Percentiles rank a stretch among this genome's conserved stretches.
These are phyloP conservation scores for Cordylochernes scorpioides DNA, from an alignment of 2,888 invertebrate species.

Conservation along the genomic window DNA sequence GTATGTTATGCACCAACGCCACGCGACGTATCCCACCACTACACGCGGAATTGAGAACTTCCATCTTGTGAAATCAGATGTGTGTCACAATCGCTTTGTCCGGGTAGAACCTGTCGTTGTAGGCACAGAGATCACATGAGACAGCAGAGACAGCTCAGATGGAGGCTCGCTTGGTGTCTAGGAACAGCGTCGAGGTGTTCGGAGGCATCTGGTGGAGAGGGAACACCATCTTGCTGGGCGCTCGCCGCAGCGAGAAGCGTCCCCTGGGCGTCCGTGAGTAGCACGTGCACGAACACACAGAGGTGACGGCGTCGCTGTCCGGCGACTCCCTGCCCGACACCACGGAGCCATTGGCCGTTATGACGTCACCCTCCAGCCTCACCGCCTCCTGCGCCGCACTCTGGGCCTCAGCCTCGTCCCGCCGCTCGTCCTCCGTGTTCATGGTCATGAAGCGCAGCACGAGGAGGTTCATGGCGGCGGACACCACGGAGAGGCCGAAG, in stretches of 20 bases:
- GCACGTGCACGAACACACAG: slow-evolving; percentile 62
- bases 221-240: slow-evolving; percentile 6
- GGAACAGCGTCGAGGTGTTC: too few relatives aligned
- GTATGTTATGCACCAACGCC: too few relatives aligned
- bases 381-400: slow-evolving; percentile 85
- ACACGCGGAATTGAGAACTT: too few relatives aligned
- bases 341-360: slow-evolving; percentile 27
- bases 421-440: slow-evolving; percentile 89
- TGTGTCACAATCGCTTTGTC: too few relatives aligned
- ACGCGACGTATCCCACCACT: too few relatives aligned
- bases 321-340: slow-evolving; percentile 15
- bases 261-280: slow-evolving; percentile 26
- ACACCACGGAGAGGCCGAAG: slow-evolving; percentile 93
- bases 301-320: slow-evolving; percentile 26
- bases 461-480: slow-evolving; percentile 85
- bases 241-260: slow-evolving; percentile 5
- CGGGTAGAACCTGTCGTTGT: too few relatives aligned
- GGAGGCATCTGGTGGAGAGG: too few relatives aligned
- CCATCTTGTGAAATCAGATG: too few relatives aligned
- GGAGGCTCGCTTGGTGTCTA: too few relatives aligned
- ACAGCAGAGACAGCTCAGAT: too few relatives aligned
- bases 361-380: slow-evolving; percentile 81
- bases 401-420: slow-evolving; percentile 76
- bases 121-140: too few relatives aligned
- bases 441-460: slow-evolving; percentile 88